Conservation (phyloP, 2,113 vertebrate species). For the Herpetotheres cachinnans region DNA sequence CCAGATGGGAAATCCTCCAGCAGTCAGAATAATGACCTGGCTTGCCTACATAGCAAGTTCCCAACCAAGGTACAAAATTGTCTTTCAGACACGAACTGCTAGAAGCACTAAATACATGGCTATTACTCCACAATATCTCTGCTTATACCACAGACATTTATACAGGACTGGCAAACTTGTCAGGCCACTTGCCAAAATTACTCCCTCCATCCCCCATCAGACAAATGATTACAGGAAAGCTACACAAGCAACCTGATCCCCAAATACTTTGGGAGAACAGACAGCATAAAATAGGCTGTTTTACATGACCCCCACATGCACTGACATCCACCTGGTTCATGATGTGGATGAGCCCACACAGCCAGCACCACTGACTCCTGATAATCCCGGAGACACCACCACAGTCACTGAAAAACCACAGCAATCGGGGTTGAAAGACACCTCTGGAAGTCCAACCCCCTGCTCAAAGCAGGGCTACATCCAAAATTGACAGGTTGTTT, state of each 20-base stretch:
- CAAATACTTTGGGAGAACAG: neutral
- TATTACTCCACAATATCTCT: neutral
- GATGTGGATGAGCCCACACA: rapidly evolving
- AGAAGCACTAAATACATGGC: neutral
- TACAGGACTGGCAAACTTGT: rapidly evolving
- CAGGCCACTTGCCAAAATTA: neutral
- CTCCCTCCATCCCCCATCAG: neutral
- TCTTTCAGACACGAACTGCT: neutral
- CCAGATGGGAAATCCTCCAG: neutral
- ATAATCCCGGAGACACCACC: rapidly evolving
- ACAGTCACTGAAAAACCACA: rapidly evolving
- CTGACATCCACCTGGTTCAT: rapidly evolving
- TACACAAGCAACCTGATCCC: neutral
- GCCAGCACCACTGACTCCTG: neutral
- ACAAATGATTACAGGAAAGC: neutral
- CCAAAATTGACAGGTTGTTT: neutral
- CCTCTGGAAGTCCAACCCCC: neutral
- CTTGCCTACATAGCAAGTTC: neutral
- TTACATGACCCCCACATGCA: too few species aligned
- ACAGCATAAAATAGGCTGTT: rapidly evolving
- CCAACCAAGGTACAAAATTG: neutral
- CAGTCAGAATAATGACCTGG: neutral
- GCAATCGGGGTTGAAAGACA: rapidly evolving
- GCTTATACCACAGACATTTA: neutral
- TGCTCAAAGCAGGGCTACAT: neutral